A percentile compares a stretch with the other conserved stretches of the same genome.
phyloP scores from a whole-genome alignment of 2,888 invertebrate genomes.

The Ophion costatus region DNA sequence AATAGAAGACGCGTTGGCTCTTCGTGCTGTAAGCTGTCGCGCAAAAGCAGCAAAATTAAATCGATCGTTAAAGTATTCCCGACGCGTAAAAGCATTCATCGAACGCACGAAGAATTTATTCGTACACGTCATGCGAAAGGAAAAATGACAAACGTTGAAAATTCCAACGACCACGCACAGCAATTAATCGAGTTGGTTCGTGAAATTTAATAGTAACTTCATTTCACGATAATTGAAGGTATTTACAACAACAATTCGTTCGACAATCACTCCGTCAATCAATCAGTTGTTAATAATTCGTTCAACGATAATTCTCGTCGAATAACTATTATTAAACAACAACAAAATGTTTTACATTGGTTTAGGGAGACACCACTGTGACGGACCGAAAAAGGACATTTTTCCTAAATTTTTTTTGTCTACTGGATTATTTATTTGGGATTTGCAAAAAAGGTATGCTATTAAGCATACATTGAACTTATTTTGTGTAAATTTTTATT shows the following conservation, averaged over 20 bases:
- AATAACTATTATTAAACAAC: not conserved
- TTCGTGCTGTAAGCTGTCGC: not conserved
- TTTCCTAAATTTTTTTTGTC: no score
- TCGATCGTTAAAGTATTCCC: not conserved
- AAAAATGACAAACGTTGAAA: not conserved
- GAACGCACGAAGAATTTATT: not conserved
- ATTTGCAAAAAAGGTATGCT: no score
- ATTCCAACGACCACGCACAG: not conserved
- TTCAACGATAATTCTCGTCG: not conserved
- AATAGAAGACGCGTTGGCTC: not conserved
- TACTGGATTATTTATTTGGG: no score
- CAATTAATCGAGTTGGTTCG: not conserved
- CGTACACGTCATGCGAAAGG: not conserved
- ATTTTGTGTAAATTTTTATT: no score
- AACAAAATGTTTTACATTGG: not conserved
- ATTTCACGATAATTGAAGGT: not conserved
- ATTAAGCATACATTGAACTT: no score
- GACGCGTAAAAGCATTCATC: not conserved
- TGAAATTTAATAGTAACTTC: not conserved
- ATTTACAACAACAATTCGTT: not conserved
- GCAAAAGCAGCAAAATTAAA: not conserved
- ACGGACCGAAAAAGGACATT: no score
- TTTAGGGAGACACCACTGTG: no score
- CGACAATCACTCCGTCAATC: not conserved
- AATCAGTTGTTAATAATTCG: not conserved